Conservation (phyloP, 2,113 vertebrate species). For the Fregetta grallaria region DNA sequence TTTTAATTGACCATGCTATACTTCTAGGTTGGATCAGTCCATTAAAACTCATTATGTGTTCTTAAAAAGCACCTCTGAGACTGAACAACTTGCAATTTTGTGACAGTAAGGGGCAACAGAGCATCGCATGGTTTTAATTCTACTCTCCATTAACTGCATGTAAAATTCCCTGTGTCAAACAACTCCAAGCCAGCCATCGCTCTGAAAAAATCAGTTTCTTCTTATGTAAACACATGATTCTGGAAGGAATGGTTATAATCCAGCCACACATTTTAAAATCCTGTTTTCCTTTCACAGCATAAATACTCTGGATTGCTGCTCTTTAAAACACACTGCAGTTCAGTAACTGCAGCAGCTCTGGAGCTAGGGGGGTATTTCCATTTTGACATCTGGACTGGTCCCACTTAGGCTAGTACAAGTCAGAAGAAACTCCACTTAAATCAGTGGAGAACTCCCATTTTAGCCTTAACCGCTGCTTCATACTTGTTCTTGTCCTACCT, state of each 20-base stretch:
- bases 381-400: rapidly evolving
- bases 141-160: neutral
- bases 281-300: neutral
- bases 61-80: conserved; percentile 29
- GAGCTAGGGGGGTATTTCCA: neutral
- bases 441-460: neutral
- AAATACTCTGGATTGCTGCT: neutral
- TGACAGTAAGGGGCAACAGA: conserved; percentile 42
- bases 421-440: neutral
- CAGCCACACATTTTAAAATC: conserved; percentile 9
- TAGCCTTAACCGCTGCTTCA: neutral
- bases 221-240: conserved; percentile 43
- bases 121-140: conserved; percentile 64
- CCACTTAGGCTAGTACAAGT: neutral
- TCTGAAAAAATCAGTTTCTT: conserved; percentile 44
- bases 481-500: neutral
- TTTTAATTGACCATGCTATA: neutral
- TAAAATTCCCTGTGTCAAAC: conserved; percentile 22
- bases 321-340: neutral
- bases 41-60: conserved; percentile 10
- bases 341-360: neutral
- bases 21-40: neutral
- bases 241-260: conserved; percentile 24
- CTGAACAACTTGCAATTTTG: conserved; percentile 11
- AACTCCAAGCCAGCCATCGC: neutral